A percentile compares a stretch with the other conserved stretches of the same genome.
Conservation (phyloP, 2,113 vertebrate species). For the Amblyopsis rosae region DNA sequence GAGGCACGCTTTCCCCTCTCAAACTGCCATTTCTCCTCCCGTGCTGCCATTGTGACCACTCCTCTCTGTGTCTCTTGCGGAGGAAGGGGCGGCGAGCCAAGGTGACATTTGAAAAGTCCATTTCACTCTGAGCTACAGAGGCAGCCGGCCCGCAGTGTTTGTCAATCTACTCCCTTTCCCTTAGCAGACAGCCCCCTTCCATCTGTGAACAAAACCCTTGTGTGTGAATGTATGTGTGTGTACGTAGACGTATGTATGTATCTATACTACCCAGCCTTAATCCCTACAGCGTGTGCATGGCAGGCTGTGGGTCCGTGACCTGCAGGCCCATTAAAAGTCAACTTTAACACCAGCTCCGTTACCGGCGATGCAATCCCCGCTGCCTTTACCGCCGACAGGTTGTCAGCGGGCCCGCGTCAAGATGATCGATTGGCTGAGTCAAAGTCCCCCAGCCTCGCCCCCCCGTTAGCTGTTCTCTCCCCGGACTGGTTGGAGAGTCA, state of each 20-base stretch:
- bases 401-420: conserved; percentile 55
- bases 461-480: background rate
- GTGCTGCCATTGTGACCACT: conserved; percentile 32
- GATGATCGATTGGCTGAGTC: conserved; percentile 57
- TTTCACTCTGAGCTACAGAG: conserved; percentile 51
- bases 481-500: conserved; percentile 39
- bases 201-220: too few relatives aligned
- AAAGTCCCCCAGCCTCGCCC: conserved; percentile 24
- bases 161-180: conserved; percentile 58
- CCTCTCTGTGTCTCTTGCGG: conserved; percentile 27
- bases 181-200: background rate
- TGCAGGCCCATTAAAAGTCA: conserved; percentile 49
- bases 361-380: conserved; percentile 37
- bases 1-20: too few relatives aligned
- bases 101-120: conserved; percentile 76
- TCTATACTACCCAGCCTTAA: conserved; percentile 20
- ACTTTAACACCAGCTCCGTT: conserved; percentile 51
- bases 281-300: conserved; percentile 31
- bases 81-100: conserved; percentile 61
- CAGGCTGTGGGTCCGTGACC: conserved; percentile 43
- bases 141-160: conserved; percentile 16
- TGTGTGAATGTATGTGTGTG: too few relatives aligned
- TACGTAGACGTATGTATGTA: background rate
- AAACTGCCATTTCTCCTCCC: too few relatives aligned
- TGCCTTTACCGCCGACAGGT: conserved; percentile 40